Evolutionary conservation across 2,888 invertebrate species (phyloP).

Genomic region (Chrysopilus asiliformis): DNA sequence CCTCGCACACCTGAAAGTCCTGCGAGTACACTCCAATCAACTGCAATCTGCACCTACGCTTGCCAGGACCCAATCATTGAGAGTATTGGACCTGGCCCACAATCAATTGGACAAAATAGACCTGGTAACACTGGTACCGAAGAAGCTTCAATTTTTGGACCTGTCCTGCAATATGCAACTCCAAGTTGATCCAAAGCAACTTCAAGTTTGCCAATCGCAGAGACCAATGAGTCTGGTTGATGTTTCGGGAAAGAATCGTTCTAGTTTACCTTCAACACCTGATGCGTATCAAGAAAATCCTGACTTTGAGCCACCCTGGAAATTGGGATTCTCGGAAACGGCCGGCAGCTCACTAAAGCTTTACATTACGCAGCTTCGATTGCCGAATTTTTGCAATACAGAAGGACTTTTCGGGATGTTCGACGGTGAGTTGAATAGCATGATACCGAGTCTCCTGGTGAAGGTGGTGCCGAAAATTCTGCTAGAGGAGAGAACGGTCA

Average conservation of each 20-base stretch:
- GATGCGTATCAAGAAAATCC: constrained; percentile 40
- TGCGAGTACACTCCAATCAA: constrained; percentile 72
- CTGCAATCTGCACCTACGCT: constrained; percentile 61
- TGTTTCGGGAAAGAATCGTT: constrained; percentile 65
- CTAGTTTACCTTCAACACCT: constrained; percentile 46
- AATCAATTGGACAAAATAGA: constrained; percentile 73
- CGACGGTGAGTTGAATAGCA: constrained; percentile 60
- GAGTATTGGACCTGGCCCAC: constrained; percentile 72
- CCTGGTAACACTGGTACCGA: constrained; percentile 59
- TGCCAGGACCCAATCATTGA: constrained; percentile 56
- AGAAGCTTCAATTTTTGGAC: constrained; percentile 71
- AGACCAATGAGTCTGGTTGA: constrained; percentile 71
- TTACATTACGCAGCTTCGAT: constrained; percentile 63
- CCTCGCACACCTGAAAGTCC: constrained; percentile 54
- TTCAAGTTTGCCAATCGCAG: constrained; percentile 64
- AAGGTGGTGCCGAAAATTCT: constrained; percentile 66
- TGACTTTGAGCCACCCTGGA: constrained; percentile 59
- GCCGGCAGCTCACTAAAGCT: constrained; percentile 59
- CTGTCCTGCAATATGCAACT: constrained; percentile 70
- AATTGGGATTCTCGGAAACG: constrained; percentile 73
- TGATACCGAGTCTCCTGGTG: constrained; percentile 55
- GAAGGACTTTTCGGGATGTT: constrained; percentile 75
- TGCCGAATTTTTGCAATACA: constrained; percentile 64
- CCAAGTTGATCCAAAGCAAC: constrained; percentile 71
- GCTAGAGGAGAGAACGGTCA: constrained; percentile 65